Evolutionary conservation across 2,888 invertebrate species (phyloP).

Genomic region (Pandemis heparana): DNA sequence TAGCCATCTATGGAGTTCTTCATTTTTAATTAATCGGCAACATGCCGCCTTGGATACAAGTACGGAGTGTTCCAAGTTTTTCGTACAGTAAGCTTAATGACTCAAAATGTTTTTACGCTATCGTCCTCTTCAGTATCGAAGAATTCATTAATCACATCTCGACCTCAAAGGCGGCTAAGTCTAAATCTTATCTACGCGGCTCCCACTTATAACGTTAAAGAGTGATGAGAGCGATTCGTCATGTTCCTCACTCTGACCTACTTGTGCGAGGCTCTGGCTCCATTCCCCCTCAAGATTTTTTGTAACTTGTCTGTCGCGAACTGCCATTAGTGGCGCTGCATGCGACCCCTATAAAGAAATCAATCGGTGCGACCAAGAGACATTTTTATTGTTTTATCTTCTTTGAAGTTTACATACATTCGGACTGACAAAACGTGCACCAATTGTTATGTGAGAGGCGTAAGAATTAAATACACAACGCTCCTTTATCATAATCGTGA

Average conservation of each 20-base stretch:
- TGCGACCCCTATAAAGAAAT: slow-evolving; percentile 64
- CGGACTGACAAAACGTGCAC: neutral
- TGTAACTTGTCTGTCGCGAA: slow-evolving; percentile 57
- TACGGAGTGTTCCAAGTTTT: neutral
- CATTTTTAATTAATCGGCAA: slow-evolving; percentile 49
- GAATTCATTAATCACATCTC: slow-evolving; percentile 62
- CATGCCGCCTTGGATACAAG: slow-evolving; percentile 1
- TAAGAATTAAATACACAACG: slow-evolving; percentile 22
- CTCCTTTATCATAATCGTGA: slow-evolving; percentile 35
- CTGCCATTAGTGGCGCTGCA: slow-evolving; percentile 56
- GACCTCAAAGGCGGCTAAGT: slow-evolving; percentile 60
- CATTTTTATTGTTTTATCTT: slow-evolving; percentile 65
- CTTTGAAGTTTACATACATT: slow-evolving; percentile 48
- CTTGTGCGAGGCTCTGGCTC: slow-evolving; percentile 59
- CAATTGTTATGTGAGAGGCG: slow-evolving; percentile 2
- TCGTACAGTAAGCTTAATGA: slow-evolving; percentile 44
- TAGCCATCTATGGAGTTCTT: slow-evolving; percentile 65
- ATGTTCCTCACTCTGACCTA: slow-evolving; percentile 76
- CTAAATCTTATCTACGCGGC: slow-evolving; percentile 68
- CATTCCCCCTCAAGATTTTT: slow-evolving; percentile 54
- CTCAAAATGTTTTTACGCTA: slow-evolving; percentile 24
- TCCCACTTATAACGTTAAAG: slow-evolving; percentile 65
- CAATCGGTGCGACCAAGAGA: slow-evolving; percentile 66
- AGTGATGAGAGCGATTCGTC: slow-evolving; percentile 78
- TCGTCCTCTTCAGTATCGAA: slow-evolving; percentile 42